These are phyloP conservation scores for Albula goreensis DNA, from an alignment of 2,113 vertebrate species.

Conservation along the genomic window DNA sequence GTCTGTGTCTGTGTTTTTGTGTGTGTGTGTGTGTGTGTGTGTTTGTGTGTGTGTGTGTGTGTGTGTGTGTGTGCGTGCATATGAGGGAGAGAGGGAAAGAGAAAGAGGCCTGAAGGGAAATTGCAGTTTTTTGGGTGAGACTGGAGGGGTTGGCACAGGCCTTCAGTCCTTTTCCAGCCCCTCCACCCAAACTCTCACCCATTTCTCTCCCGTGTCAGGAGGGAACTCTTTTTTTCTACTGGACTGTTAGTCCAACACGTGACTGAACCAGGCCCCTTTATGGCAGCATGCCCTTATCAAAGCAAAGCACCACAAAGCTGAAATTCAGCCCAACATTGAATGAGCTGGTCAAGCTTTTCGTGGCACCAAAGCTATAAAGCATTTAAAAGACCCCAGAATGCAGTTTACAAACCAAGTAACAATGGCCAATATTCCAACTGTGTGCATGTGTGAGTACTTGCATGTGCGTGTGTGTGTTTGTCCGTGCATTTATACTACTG, in stretches of 20 bases:
- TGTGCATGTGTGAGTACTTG: neutral
- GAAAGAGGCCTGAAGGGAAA: constrained; percentile 19
- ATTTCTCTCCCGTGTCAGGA: neutral
- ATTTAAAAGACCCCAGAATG: neutral
- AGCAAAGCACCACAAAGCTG: neutral
- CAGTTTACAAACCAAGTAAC: neutral
- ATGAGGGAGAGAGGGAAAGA: constrained; percentile 29
- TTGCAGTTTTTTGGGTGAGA: neutral
- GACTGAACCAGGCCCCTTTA: neutral
- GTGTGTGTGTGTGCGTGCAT: constrained; percentile 38
- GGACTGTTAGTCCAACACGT: neutral
- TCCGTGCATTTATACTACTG: too few species aligned
- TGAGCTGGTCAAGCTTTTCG: neutral
- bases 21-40: constrained; percentile 37
- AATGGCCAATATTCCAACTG: neutral
- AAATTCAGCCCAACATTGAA: neutral
- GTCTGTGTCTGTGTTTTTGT: constrained; percentile 21
- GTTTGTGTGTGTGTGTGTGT: constrained; percentile 39
- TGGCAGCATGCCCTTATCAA: neutral
- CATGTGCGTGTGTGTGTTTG: neutral
- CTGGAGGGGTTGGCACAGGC: neutral
- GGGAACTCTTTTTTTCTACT: neutral
- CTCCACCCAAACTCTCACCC: neutral
- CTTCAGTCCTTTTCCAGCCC: neutral
- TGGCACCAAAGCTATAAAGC: neutral